Base-by-base conservation (phyloP, 2,113 vertebrate genomes). In the Guaruba guarouba region DNA sequence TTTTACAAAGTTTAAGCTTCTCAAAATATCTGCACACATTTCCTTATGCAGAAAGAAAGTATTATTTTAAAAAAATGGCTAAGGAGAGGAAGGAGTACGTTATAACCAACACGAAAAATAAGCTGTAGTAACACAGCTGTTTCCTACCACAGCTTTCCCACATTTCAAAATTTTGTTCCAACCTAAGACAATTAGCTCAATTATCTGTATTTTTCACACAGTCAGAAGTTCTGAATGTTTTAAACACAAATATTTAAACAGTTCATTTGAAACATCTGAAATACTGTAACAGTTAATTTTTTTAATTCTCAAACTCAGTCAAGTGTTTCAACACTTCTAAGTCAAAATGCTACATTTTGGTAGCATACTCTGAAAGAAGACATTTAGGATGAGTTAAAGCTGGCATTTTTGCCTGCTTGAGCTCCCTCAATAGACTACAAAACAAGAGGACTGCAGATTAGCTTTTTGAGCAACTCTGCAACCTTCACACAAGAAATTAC, bases 11-110 rank as follows among this genome's bases (percentile, higher is more conserved):
- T 41, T 82, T 49, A 27, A 64, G 9, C 43, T 62, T 69, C 29
- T 14, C n/a, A 79, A 90, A 90, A 90, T 33, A 51, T 41, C 23
- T 5, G 19, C 9, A 35, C 1, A 5, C 0, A 1, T 63, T 64
- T 68, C 75, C 18, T 73, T 52, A 52, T 1, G 4, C 27, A 64
- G 54, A 31, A 61, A 13, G 29, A 85, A 88, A 88, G 3, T 1
- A 39, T 48, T 48, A 41, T 43, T 67, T 62, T 35, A 20, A 63
- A 54, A 1, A 2, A 4, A 59, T 22, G 11, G 3, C 4, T 24
- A 9, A 1, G 4, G 3, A 24, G 1, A 59, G 4, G 18, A 28
- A 48, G 23, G 8, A 66, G 3, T 54, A 27, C 25, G 7, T 55
- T 31, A 41, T 10, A 43, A 61, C 5, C 37, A 35, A 73, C 13